Evolutionary conservation across 2,888 invertebrate species (phyloP), one percentile per base, ranked within the genome.

Genomic region (Pachydiplax longipennis): DNA sequence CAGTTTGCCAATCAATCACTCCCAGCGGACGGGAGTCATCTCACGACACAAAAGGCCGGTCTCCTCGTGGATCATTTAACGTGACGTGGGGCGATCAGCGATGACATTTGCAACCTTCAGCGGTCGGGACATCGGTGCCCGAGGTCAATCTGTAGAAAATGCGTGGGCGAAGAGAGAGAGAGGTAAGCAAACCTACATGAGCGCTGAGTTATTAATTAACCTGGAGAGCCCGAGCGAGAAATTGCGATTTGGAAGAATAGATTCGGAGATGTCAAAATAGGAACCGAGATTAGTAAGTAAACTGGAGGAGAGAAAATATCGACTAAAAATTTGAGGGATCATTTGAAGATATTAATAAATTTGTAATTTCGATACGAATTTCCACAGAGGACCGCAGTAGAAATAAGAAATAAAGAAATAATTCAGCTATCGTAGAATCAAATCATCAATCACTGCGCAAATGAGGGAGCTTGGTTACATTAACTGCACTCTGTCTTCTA

Each of bases 11-110:
- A 65, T 65, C 65, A 65, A 65, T 65, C 65, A 65, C 65, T 65
- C 65, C 65, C 65, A 65, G n/a, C 65, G 65, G 65, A 65, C 65
- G 65, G 65, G 90, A 80, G 90, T n/a, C 22, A 53, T 15, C 58
- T 83, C 58, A 83, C 83, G 58, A 35, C 83, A 35, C 83, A 58
- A 61, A 58, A 83, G 35, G 58, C 58, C 83, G 83, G 44, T 83
- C 53, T 83, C 83, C 83, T 58, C 58, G 58, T 83, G 35, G 83
- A 83, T 61, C 83, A 83, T 83, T 83, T 58, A 83, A 58, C 83
- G 83, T 58, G 82, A 44, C 82, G 48, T 48, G 15, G 90, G 8
- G 40, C 31, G 90, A 80, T 73, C 15, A 80, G 90, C 40, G 90
- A 73, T 22, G 90, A 53, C 80, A 53, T 73, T n/a, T 44, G 73